These are phyloP conservation scores for Bombus soroeensis DNA, from an alignment of 1,140 invertebrate species.

Conservation along the genomic window DNA sequence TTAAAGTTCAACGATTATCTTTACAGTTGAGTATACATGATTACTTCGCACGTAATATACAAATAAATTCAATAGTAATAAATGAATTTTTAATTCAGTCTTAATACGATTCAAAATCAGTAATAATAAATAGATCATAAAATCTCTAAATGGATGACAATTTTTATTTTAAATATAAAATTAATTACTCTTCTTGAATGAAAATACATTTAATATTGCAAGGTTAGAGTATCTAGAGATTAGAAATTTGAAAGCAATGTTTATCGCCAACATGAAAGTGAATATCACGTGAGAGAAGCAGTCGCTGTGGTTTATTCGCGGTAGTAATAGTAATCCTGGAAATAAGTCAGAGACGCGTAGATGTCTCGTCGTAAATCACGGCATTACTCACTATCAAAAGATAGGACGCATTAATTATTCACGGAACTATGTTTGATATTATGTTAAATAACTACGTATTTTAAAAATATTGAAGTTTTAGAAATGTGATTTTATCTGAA, in stretches of 20 bases:
- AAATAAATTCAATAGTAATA: neutral
- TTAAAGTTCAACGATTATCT: conserved; percentile 31
- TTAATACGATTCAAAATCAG: neutral
- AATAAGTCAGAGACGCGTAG: neutral
- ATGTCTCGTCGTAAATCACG: neutral
- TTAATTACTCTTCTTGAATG: neutral
- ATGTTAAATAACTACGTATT: no score
- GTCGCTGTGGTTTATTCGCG: conserved; percentile 25
- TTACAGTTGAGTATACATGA: neutral
- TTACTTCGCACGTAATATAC: neutral
- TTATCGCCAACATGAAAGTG: conserved; percentile 22
- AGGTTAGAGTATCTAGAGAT: neutral
- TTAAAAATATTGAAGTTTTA: neutral
- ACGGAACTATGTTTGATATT: neutral
- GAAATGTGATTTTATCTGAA: neutral
- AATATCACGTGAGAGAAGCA: conserved; percentile 10
- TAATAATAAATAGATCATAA: neutral
- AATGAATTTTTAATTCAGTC: neutral
- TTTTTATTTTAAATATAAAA: neutral
- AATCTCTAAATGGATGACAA: neutral
- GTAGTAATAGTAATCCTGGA: conserved; percentile 31
- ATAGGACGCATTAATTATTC: neutral
- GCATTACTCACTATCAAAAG: neutral
- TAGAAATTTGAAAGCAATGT: conserved; percentile 32
- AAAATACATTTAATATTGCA: neutral